Percentiles rank a stretch among this genome's conserved stretches.
Evolutionary conservation across 2,888 invertebrate genomes (phyloP).

Genomic region (Abrostola tripartita): DNA sequence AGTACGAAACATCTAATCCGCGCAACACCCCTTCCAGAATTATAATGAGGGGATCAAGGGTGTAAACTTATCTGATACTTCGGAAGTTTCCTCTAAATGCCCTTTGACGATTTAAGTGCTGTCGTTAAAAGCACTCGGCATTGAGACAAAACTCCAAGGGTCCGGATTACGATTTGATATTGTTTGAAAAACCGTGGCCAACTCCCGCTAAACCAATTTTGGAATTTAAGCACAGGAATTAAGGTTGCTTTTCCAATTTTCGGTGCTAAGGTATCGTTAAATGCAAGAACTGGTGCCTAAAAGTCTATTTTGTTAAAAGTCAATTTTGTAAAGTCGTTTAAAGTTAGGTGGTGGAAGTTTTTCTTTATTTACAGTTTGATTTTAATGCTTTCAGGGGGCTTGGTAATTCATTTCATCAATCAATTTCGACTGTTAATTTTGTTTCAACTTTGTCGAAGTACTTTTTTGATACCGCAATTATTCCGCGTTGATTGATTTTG

Average conservation of each 20-base stretch:
- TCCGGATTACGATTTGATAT: slow-evolving; percentile 36
- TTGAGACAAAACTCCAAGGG: slow-evolving; percentile 12
- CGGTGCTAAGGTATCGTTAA: not conserved
- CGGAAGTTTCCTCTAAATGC: slow-evolving; percentile 8
- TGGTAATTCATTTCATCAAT: slow-evolving; percentile 1
- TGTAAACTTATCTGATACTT: slow-evolving; percentile 13
- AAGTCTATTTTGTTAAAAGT: slow-evolving; percentile 8
- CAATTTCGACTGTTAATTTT: not conserved
- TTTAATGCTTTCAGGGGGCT: not conserved
- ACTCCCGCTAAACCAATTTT: not conserved
- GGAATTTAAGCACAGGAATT: not conserved
- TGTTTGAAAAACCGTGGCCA: slow-evolving; percentile 15
- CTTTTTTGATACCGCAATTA: not conserved
- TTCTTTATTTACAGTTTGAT: not conserved
- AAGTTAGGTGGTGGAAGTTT: slow-evolving; percentile 1
- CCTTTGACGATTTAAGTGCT: slow-evolving; percentile 33
- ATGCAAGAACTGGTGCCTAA: not conserved
- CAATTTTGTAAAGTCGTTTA: slow-evolving; percentile 5
- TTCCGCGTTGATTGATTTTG: too few relatives aligned
- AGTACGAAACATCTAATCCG: slow-evolving; percentile 2
- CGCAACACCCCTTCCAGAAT: not conserved
- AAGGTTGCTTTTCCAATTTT: slow-evolving; percentile 1
- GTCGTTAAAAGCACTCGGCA: slow-evolving; percentile 39
- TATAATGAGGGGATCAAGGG: slow-evolving; percentile 7
- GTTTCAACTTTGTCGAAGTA: not conserved